Percentiles rank a stretch among this genome's conserved stretches.
phyloP scores from a whole-genome alignment of 2,888 invertebrate species.

The Amphipoea oculea region DNA sequence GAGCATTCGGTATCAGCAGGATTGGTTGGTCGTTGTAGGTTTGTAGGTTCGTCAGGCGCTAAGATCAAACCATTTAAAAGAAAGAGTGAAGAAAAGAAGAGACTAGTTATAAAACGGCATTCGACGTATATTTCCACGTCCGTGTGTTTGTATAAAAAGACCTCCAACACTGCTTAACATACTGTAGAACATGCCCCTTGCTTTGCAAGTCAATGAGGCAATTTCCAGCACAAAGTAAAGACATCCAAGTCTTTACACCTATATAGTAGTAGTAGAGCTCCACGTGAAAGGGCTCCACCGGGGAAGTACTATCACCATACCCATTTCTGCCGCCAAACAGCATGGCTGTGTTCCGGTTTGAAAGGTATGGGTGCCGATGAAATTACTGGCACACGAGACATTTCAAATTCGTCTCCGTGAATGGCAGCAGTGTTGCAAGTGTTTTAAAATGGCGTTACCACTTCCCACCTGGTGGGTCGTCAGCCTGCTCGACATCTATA shows the following conservation, averaged over 20 bases:
- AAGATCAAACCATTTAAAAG: not conserved
- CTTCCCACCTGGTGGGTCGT: not conserved
- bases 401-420: not conserved
- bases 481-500: not conserved
- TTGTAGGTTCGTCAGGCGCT: not conserved
- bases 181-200: not conserved
- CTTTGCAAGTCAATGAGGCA: constrained; percentile 1
- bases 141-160: not conserved
- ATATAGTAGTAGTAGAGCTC: constrained; percentile 31
- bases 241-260: not conserved
- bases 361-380: constrained; percentile 30
- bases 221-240: not conserved
- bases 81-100: not conserved
- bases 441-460: not conserved
- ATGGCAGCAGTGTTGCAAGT: constrained; percentile 17
- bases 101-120: not conserved
- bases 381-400: constrained; percentile 37
- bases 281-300: constrained; percentile 41
- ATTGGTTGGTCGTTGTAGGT: not conserved
- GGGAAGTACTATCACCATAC: constrained; percentile 43
- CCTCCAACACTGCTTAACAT: not conserved
- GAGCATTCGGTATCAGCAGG: not conserved
- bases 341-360: constrained; percentile 8
- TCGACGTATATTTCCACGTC: not conserved
- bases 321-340: constrained; percentile 25